Conservation (phyloP, 2,888 invertebrate genomes). For the Sphinx pinastri region DNA sequence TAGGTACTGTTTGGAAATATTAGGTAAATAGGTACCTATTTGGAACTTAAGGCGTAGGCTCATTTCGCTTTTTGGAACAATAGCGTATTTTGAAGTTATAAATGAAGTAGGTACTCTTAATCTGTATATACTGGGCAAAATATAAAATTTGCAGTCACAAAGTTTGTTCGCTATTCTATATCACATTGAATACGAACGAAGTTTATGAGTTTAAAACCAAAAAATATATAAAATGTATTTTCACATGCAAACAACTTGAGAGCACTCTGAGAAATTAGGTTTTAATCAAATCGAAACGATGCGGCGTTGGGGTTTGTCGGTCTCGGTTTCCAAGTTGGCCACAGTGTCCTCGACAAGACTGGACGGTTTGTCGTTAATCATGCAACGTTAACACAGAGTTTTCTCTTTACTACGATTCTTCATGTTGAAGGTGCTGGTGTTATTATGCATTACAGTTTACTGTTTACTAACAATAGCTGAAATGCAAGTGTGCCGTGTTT, state of each 20-base stretch:
- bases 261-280: slow-evolving; percentile 42
- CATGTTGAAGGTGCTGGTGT: background rate
- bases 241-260: slow-evolving; percentile 29
- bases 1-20: too few relatives aligned
- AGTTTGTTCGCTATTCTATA: background rate
- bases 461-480: background rate
- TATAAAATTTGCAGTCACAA: too few relatives aligned
- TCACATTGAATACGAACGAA: background rate
- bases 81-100: too few relatives aligned
- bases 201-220: slow-evolving; percentile 4
- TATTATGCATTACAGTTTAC: background rate
- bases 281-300: slow-evolving; percentile 46
- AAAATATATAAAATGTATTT: slow-evolving; percentile 5
- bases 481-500: too few relatives aligned
- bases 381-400: slow-evolving; percentile 33
- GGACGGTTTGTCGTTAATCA: slow-evolving; percentile 45
- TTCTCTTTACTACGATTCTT: background rate
- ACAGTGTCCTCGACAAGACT: slow-evolving; percentile 38
- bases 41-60: too few relatives aligned
- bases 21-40: too few relatives aligned
- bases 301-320: slow-evolving; percentile 31
- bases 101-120: too few relatives aligned
- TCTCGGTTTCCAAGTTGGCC: slow-evolving; percentile 39
- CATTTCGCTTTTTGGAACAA: too few relatives aligned
- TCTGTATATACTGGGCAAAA: background rate